These are phyloP conservation scores for Podarcis lilfordi DNA, from an alignment of 2,797 vertebrate species.

Conservation along the genomic window DNA sequence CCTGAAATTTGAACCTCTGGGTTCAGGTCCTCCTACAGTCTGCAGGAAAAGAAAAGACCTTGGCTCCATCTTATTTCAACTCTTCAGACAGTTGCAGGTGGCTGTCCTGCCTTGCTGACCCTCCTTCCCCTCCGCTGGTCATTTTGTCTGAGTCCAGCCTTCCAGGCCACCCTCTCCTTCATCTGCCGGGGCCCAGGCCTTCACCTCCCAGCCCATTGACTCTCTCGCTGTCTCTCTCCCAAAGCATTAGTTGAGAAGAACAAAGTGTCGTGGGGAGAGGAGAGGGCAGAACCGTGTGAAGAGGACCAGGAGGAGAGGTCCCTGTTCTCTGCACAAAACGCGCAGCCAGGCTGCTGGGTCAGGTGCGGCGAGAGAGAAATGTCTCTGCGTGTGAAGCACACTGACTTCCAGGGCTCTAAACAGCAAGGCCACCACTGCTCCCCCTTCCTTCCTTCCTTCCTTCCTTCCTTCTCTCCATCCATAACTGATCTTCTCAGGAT, in stretches of 20 bases:
- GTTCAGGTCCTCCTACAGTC: no score
- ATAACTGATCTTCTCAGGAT: no score
- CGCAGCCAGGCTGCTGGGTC: background rate
- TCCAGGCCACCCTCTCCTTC: background rate
- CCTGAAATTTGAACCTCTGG: no score
- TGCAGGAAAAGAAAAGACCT: no score
- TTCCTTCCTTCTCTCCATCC: background rate
- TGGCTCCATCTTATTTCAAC: no score
- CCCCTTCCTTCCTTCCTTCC: background rate
- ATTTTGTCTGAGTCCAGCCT: background rate
- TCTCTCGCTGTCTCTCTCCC: no score
- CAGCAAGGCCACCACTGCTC: no score
- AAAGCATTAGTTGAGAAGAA: background rate
- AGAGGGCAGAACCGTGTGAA: background rate
- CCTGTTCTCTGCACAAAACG: no score
- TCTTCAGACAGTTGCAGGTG: no score
- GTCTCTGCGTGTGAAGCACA: background rate
- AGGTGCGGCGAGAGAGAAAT: no score
- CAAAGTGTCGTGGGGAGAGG: fast-evolving
- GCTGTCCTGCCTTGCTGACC: background rate
- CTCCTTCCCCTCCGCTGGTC: background rate
- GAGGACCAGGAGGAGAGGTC: background rate
- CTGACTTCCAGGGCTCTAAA: background rate
- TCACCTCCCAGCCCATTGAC: no score
- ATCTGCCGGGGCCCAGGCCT: no score